Conservation (phyloP, 2,888 invertebrate genomes). For the Lapara coniferarum region DNA sequence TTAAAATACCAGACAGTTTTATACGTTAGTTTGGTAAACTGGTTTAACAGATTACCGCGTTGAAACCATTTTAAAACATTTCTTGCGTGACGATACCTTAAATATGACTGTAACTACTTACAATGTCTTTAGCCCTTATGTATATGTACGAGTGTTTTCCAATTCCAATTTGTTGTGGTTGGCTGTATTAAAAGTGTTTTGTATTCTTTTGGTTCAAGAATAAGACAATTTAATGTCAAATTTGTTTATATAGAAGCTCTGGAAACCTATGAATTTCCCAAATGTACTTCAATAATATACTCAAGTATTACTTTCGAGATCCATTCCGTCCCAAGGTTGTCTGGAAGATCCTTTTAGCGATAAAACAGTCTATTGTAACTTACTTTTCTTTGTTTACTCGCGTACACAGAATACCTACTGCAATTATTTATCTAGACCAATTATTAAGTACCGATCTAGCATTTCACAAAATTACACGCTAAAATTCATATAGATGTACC, state of each 20-base stretch:
- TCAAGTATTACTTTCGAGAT: neutral
- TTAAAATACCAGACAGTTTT: conserved; percentile 27
- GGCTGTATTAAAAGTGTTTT: too few species aligned
- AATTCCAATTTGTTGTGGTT: too few species aligned
- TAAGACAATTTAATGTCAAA: neutral
- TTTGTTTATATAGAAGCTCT: neutral
- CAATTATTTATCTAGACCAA: too few species aligned
- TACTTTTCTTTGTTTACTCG: neutral
- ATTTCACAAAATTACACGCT: too few species aligned
- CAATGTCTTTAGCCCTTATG: neutral
- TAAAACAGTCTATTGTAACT: neutral
- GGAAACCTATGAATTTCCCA: neutral
- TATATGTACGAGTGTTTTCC: neutral
- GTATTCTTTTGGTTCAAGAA: neutral
- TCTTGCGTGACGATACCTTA: conserved; percentile 1
- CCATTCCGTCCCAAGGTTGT: neutral
- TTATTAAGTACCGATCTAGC: too few species aligned
- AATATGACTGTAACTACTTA: neutral
- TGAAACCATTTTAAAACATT: neutral
- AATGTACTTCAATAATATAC: neutral
- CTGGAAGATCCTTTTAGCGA: neutral
- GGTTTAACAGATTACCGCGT: conserved; percentile 17
- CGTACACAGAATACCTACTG: neutral
- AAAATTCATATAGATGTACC: too few species aligned
- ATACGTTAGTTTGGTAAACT: conserved; percentile 22